Evolutionary conservation across 1,140 invertebrate genomes (phyloP), one percentile per base, ranked within the genome.

Genomic region (Cheumatopsyche charites): DNA sequence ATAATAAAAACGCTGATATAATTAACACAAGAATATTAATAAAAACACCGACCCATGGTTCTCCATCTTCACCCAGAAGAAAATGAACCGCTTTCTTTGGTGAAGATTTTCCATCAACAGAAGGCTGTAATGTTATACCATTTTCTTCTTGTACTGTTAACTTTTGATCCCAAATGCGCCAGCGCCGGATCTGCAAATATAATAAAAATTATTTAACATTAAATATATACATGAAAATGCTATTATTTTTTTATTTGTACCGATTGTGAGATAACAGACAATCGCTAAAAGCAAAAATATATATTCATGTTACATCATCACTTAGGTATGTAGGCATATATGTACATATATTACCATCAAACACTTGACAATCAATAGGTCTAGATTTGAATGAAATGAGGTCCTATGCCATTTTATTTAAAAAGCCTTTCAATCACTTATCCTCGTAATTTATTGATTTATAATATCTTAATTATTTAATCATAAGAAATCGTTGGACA

Each of bases 111-210:
- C 78, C 76, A 1, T 66, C 67, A 42, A 68, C 49, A 4, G 66
- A 29, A 12, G 66, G 47, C 77, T 78, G 36, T 77, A 80, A 29
- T 77, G 77, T 65, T 75, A 71, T 47, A 76, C 79, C 26, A 19
- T 63, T 13, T 41, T 80, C 78, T 62, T 85, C 83, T 61, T 86
- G 82, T 73, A 86, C 81, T 70, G 83, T 80, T 17, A 87, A 79
- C 78, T 87, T 83, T 43, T 89, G 83, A 75, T 91, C 90, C 85
- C 87, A 87, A 19, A 83, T 74, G 73, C 87, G 86, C 91, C 91
- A 94, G 73, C 90, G 83, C 70, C 91, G 82, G 0, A 85, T 81
- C 83, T 84, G 75, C 0, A 58, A 70, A 52, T 52, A 11, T 52
- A 66, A 17, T 42, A 45, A 45, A 21, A 45, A 47, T 29, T 29